Evolutionary conservation across 2,888 invertebrate genomes (phyloP).

Genomic region (Chalcis sispes): DNA sequence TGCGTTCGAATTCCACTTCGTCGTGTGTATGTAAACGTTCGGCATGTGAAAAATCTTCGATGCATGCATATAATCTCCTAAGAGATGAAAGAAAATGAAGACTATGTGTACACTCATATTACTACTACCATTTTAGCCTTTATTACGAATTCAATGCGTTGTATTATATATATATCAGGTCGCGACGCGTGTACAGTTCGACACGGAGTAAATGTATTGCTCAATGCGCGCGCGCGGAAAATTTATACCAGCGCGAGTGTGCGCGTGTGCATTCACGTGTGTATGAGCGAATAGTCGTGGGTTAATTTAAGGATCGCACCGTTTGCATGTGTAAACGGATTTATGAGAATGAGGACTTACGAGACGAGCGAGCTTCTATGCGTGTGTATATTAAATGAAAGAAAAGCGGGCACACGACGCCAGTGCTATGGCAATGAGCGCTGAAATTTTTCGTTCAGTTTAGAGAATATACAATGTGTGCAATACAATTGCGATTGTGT

Average conservation of each 20-base stretch:
- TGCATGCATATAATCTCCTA: slow-evolving; percentile 9
- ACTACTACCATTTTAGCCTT: slow-evolving; percentile 27
- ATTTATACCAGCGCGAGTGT: neutral
- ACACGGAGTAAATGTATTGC: slow-evolving; percentile 30
- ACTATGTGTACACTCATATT: too few relatives aligned
- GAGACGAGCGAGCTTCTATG: neutral
- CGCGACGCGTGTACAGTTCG: neutral
- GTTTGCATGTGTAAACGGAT: too few relatives aligned
- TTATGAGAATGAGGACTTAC: slow-evolving; percentile 50
- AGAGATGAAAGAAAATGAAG: too few relatives aligned
- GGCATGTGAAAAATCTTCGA: slow-evolving; percentile 39
- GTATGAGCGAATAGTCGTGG: slow-evolving; percentile 25
- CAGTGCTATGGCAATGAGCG: too few relatives aligned
- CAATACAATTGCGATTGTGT: too few relatives aligned
- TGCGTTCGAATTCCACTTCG: neutral
- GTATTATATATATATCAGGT: slow-evolving; percentile 32
- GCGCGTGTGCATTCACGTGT: neutral
- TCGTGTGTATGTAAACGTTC: neutral
- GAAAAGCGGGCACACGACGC: too few relatives aligned
- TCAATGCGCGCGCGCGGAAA: slow-evolving; percentile 22
- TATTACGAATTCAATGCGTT: slow-evolving; percentile 45
- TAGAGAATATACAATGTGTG: too few relatives aligned
- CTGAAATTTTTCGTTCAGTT: too few relatives aligned
- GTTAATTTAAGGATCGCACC: slow-evolving; percentile 5
- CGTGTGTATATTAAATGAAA: too few relatives aligned